A percentile compares a stretch with the other conserved stretches of the same genome.
Conservation (phyloP, 1,140 invertebrate genomes). For the Trachymyrmex cornetzi region DNA sequence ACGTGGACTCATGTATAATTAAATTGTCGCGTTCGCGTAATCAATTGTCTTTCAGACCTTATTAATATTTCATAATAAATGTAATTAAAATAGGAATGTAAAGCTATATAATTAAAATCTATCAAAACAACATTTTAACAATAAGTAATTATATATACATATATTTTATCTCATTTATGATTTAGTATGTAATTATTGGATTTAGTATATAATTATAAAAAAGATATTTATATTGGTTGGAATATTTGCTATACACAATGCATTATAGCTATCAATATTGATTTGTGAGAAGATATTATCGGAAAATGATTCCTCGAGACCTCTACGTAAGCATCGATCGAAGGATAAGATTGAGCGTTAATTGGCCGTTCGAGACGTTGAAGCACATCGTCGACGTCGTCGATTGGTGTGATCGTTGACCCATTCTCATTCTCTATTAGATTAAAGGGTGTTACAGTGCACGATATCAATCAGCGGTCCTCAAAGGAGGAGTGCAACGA, state of each 20-base stretch:
- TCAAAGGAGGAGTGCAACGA: slow-evolving; percentile 37
- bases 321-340: slow-evolving; percentile 58
- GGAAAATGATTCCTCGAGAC: slow-evolving; percentile 1
- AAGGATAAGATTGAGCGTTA: slow-evolving; percentile 67
- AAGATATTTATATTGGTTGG: background rate
- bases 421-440: slow-evolving; percentile 81
- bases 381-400: slow-evolving; percentile 11
- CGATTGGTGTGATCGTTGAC: slow-evolving; percentile 81
- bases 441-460: slow-evolving; percentile 73
- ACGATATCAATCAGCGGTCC: slow-evolving; percentile 54
- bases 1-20: background rate
- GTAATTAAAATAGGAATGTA: background rate
- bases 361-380: slow-evolving; percentile 58
- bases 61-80: background rate
- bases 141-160: background rate
- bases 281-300: slow-evolving; percentile 18
- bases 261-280: slow-evolving; percentile 17
- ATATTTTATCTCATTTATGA: background rate
- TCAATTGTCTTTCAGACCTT: background rate
- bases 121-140: slow-evolving; percentile 55
- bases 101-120: background rate
- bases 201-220: background rate
- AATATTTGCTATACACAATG: background rate
- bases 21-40: background rate
- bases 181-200: background rate